Evolutionary conservation across 2,888 invertebrate genomes (phyloP), one percentile per base, ranked within the genome.

Genomic region (Anaspis maculata): DNA sequence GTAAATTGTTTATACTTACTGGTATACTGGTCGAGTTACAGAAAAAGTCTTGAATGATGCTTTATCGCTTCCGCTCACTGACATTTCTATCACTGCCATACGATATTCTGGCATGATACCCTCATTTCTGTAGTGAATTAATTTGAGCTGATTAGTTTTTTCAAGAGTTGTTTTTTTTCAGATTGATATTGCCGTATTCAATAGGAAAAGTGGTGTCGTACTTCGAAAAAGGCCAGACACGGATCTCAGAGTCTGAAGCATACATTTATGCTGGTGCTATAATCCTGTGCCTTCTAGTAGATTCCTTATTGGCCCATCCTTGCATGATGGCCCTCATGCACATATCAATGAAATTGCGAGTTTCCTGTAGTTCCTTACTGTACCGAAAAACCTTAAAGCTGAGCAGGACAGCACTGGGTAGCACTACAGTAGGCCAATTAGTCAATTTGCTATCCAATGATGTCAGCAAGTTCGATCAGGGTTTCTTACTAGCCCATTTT

Each of bases 401-500:
- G 39, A 63, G 58, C 40, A 71, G 71, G 49, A 64, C 67, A n/a
- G 72, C 80, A 1, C 51, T 80, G 34, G 71, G 71, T 3, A 64
- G 74, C 53, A 77, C 79, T 1, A 77, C 79, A 1, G 62, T 64
- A 2, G 70, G 70, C 19, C 66, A 66, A 43, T 47, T 63, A 36
- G 59, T 69, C 7, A 70, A 69, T 50, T 51, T 70, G 27, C 59
- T 83, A 48, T 77, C 79, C 12, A 81, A 80, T 48, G 83, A 83
- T 57, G 78, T 80, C 7, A 74, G 73, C 49, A 69, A 78, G 46
- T 92, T 96, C 62, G 96, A 97, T 61, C 77, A 90, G 57, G 86
- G 87, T 7, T 76, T 90, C 32, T 77, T 89, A 45, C 87, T 94
- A 60, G 67, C 91, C 3, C 94, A 95, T 66, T 94, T 88, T 61